Percentiles rank a stretch among this genome's conserved stretches.
Evolutionary conservation across 1,140 invertebrate genomes (phyloP).

Genomic region (Drosophila funebris): DNA sequence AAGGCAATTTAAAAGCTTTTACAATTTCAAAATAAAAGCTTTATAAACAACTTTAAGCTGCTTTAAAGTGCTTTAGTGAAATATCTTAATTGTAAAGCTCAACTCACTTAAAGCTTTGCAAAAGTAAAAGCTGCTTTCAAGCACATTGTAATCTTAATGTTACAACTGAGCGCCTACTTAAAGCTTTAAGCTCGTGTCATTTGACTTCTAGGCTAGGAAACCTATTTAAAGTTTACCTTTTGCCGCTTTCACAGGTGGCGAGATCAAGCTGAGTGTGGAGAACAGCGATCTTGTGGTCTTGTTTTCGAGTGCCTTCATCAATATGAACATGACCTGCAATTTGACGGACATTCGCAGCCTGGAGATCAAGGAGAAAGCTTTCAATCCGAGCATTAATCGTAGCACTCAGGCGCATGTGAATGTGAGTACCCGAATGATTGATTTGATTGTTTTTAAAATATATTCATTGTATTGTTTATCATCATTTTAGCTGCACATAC

Average conservation of each 20-base stretch:
- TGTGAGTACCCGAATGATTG: constrained; percentile 42
- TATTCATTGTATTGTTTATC: not conserved
- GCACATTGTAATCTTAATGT: too few relatives aligned
- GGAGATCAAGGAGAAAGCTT: constrained; percentile 57
- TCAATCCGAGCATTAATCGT: constrained; percentile 40
- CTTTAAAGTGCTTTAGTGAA: too few relatives aligned
- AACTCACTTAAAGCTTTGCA: too few relatives aligned
- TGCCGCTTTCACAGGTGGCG: constrained; percentile 22
- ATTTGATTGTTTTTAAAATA: not conserved
- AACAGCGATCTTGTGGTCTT: constrained; percentile 45
- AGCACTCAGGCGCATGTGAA: constrained; percentile 46
- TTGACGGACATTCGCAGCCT: constrained; percentile 53
- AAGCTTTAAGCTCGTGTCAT: not conserved
- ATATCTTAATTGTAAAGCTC: too few relatives aligned
- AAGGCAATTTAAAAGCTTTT: too few relatives aligned
- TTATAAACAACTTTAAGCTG: not conserved
- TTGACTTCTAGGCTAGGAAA: not conserved
- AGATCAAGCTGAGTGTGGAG: constrained; percentile 62
- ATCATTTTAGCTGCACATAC: constrained; percentile 32
- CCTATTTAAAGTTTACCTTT: not conserved
- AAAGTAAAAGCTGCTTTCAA: too few relatives aligned
- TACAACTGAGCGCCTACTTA: not conserved
- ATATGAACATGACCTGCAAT: constrained; percentile 54
- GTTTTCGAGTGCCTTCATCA: constrained; percentile 60
- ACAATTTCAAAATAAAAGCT: not conserved